These are phyloP conservation scores for Aythya fuligula DNA, from an alignment of 2,797 vertebrate species.

Conservation along the genomic window DNA sequence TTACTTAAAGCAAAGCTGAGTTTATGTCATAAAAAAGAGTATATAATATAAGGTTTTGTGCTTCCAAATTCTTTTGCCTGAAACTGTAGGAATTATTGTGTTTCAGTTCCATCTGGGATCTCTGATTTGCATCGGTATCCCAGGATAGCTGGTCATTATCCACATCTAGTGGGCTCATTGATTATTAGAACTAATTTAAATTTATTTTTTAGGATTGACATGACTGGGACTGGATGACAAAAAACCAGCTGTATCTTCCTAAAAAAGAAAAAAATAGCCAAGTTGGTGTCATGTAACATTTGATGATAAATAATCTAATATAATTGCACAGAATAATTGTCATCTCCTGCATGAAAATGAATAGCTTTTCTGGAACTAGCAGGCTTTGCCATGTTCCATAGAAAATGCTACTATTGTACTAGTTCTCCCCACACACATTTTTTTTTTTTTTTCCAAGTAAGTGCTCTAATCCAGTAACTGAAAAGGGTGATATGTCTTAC, in stretches of 20 bases:
- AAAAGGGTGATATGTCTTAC: slow-evolving; percentile 32
- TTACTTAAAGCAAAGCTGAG: not conserved
- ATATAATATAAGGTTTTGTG: not conserved
- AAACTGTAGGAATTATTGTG: not conserved
- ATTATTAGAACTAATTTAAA: not conserved
- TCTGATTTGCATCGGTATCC: not conserved
- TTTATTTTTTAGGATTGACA: not conserved
- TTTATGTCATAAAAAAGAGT: not conserved
- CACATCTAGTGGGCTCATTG: not conserved
- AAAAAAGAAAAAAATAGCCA: not conserved
- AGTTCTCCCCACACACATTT: not conserved
- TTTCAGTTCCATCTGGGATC: not conserved
- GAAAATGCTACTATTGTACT: slow-evolving; percentile 44
- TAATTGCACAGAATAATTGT: not conserved
- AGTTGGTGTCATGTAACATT: not conserved
- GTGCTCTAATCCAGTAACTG: slow-evolving; percentile 40
- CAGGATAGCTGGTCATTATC: not conserved
- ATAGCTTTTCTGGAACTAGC: slow-evolving; percentile 13
- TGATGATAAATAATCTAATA: slow-evolving; percentile 16
- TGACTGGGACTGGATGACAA: not conserved
- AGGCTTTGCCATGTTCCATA: not conserved
- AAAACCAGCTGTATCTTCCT: not conserved
- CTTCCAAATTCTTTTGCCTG: not conserved
- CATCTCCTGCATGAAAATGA: not conserved
- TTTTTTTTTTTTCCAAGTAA: slow-evolving; percentile 33